Percentiles rank a stretch among this genome's conserved stretches.
Conservation (phyloP, 2,888 invertebrate genomes). For the Scrobipalpa costella region DNA sequence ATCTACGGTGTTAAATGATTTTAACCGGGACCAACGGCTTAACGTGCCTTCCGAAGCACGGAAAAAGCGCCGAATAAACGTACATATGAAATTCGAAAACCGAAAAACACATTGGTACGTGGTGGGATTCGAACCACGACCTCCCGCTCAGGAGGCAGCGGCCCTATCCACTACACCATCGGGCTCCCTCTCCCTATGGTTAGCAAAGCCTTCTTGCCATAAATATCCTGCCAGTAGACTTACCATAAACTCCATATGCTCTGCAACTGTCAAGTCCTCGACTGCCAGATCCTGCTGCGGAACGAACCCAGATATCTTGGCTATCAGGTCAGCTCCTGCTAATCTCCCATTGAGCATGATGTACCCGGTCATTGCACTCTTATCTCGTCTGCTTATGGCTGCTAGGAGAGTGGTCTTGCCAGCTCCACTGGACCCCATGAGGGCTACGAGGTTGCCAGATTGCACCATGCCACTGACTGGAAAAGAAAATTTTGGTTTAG, state of each 20-base stretch:
- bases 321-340: conserved; percentile 83
- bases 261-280: conserved; percentile 88
- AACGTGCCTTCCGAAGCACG: too few relatives aligned
- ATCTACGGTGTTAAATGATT: too few relatives aligned
- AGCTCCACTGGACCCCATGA: conserved; percentile 88
- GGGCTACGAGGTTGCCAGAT: conserved; percentile 86
- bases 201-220: too few relatives aligned
- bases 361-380: conserved; percentile 85
- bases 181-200: too few relatives aligned
- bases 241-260: conserved; percentile 94
- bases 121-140: too few relatives aligned
- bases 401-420: conserved; percentile 89
- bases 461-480: conserved; percentile 85
- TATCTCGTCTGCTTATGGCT: conserved; percentile 86
- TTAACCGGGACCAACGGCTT: too few relatives aligned
- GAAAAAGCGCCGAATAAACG: too few relatives aligned
- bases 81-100: too few relatives aligned
- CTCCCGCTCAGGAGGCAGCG: too few relatives aligned
- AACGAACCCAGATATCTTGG: conserved; percentile 90
- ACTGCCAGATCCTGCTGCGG: conserved; percentile 92
- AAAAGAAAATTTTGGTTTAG: conserved; percentile 47
- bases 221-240: conserved; percentile 37
- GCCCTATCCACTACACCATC: too few relatives aligned
- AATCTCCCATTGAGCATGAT: conserved; percentile 85
- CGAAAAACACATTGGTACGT: too few relatives aligned